Base-by-base conservation (phyloP, 2,888 invertebrate species). In the Galeopsomyia nigrocyanea region DNA sequence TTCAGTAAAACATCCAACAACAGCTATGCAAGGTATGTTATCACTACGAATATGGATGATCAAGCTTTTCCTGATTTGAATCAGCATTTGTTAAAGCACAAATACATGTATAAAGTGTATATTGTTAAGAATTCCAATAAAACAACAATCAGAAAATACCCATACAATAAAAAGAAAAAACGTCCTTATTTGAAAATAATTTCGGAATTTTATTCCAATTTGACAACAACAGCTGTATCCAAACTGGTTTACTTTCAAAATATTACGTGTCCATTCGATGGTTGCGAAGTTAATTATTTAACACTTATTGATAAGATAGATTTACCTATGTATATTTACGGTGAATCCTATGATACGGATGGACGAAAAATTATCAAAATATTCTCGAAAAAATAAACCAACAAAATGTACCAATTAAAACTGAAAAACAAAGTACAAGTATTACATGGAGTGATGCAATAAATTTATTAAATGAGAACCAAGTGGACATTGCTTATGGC, bases 401-500 rank as follows among this genome's bases (percentile, higher is more conserved):
- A n/a, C n/a, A 17, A 39, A 60, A 60, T 57, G 9, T 46, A 9
- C 31, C 31, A 47, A 61, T 16, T 49, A 47, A 14, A 61, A 10
- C 10, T 22, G 22, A 6, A 49, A 22, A 22, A 9, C 47, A 49
- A 2, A n/a, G 13, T 61, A 22, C 61, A 2, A 49, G 21, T 14
- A 21, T 47, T 14, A 22, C 61, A 13, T 61, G 61, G 61, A 49
- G 47, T 16, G 49, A 61, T 6, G 61, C 22, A 16, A 22, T 14
- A 16, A 10, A 14, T 9, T 21, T n/a, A 10, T 16, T 61, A 1
- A 14, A 49, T 7, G 16, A 22, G 16, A 49, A 61, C 13, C 19
- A 14, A n/a, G 16, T 61, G 47, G 61, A 61, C 16, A 7, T 61
- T 22, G 5, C 47, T 47, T 49, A 61, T 22, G 61, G 61, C 16